phyloP scores from a whole-genome alignment of 2,888 invertebrate species.

The Danaus chrysippus region DNA sequence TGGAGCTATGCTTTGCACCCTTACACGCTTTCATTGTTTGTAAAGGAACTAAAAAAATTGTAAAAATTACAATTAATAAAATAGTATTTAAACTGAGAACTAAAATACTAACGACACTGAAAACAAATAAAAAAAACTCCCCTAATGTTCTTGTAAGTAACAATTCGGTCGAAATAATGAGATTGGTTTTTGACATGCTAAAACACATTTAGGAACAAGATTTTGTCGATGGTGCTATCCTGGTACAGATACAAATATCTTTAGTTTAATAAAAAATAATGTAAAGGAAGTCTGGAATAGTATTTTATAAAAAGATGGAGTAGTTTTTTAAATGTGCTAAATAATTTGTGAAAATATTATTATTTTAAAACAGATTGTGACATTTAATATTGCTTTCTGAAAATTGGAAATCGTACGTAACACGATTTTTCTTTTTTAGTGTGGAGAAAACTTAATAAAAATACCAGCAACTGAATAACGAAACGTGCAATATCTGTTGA shows the following conservation, averaged over 20 bases:
- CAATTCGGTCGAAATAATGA: constrained; percentile 32
- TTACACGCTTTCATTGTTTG: constrained; percentile 78
- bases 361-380: constrained; percentile 23
- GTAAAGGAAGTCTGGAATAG: background rate
- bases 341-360: constrained; percentile 8
- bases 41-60: constrained; percentile 53
- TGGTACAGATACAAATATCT: constrained; percentile 32
- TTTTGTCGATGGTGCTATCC: constrained; percentile 43
- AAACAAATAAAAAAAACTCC: background rate
- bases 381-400: constrained; percentile 30
- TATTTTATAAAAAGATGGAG: background rate
- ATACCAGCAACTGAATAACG: constrained; percentile 44
- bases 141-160: background rate
- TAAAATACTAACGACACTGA: no score
- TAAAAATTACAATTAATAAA: background rate
- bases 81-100: background rate
- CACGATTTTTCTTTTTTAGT: constrained; percentile 31
- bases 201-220: constrained; percentile 41
- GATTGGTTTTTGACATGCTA: constrained; percentile 47
- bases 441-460: constrained; percentile 47
- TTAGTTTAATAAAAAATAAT: background rate
- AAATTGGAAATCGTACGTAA: constrained; percentile 28
- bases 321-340: background rate
- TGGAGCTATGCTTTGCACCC: constrained; percentile 80
- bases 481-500: constrained; percentile 57